Base-by-base conservation (phyloP, 1,140 invertebrate species). In the Vanessa atalanta region DNA sequence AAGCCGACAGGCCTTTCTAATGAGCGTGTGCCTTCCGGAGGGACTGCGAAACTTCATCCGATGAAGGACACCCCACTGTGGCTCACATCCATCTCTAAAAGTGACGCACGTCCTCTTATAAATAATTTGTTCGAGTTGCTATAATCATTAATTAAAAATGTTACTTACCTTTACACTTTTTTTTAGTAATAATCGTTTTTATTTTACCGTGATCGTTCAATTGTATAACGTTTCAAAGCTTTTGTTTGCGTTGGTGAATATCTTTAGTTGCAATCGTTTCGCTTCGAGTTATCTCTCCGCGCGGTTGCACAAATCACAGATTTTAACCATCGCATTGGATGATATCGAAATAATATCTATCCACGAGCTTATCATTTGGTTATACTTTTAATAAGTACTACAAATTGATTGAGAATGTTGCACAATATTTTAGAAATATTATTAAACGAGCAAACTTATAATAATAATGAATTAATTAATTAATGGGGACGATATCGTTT, bases 1-100 rank as follows among this genome's bases (percentile, higher is more conserved):
- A 85, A 85, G 80, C 83, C 83, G 84, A 85, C 84, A 86, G 83
- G 75, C 81, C 78, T 83, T 82, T 78, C 81, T 88, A 88, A 88
- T 85, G 84, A 86, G 81, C 78, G 81, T 75, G 81, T 77, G 80
- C 83, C 76, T 83, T 83, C 81, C 81, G 78, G 76, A 80, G 77
- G 78, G 78, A 78, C 61, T 75, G 67, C 68, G 76, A 73, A 78
- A 76, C 72, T 61, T 79, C 76, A 76, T 75, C 79, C 78, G 76
- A 65, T 77, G 61, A 76, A 79, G 76, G 78, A 77, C 79, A 57
- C 72, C 81, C 81, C 76, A 80, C 75, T 76, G 79, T 50, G 79
- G 51, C 23, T 75, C 63, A 51, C 43, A 65, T 74, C 60, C 57
- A 74, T 67, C 72, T 55, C 69, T 50, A 64, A 64, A 51, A 47